These are phyloP conservation scores for Gobio gobio DNA, from an alignment of 2,113 vertebrate genomes.

Conservation along the genomic window DNA sequence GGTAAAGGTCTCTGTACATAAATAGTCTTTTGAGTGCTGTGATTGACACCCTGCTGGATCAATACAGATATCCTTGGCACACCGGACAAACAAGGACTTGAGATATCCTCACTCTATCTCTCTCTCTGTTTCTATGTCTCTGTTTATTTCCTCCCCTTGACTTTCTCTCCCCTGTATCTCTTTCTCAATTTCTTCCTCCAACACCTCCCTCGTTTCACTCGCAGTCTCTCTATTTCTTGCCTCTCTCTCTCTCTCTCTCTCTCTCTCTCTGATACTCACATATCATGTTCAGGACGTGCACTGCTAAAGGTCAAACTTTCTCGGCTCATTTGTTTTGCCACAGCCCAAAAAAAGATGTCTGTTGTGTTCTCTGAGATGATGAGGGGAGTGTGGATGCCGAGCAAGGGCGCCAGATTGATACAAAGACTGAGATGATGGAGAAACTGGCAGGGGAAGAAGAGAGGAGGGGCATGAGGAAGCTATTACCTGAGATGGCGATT, in stretches of 20 bases:
- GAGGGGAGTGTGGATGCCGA: background rate
- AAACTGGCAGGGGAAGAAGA: conserved; percentile 28
- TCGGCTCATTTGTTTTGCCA: conserved; percentile 61
- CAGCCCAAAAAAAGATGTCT: conserved; percentile 62
- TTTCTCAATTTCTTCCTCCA: conserved; percentile 14
- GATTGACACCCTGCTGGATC: conserved; percentile 73
- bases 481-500: conserved; percentile 8
- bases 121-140: conserved; percentile 53
- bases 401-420: conserved; percentile 23
- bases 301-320: conserved; percentile 75
- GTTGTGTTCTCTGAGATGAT: conserved; percentile 45
- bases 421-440: conserved; percentile 20
- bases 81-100: conserved; percentile 62
- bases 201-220: conserved; percentile 6
- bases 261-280: conserved; percentile 64
- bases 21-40: conserved; percentile 66
- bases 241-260: conserved; percentile 28
- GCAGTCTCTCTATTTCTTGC: background rate
- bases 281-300: conserved; percentile 69
- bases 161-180: conserved; percentile 6
- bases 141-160: conserved; percentile 50
- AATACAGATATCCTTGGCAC: conserved; percentile 66
- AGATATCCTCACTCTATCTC: conserved; percentile 54
- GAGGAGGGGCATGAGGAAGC: conserved; percentile 23
- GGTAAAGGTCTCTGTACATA: conserved; percentile 60